phyloP scores from a whole-genome alignment of 2,797 vertebrate species.

The Chromis chromis region DNA sequence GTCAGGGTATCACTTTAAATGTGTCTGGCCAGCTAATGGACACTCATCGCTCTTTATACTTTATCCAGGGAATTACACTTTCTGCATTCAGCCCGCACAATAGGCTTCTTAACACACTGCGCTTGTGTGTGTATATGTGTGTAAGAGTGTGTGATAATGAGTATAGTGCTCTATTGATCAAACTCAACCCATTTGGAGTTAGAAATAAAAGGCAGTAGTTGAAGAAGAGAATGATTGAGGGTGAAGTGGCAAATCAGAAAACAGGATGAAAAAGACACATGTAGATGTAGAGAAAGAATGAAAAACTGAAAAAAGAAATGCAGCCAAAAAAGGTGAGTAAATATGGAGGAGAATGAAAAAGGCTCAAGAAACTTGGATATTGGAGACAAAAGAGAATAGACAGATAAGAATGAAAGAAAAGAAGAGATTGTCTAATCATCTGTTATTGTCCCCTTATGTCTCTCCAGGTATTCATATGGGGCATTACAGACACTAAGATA shows the following conservation, averaged over 20 bases:
- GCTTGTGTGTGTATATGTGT: conserved; percentile 29
- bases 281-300: conserved; percentile 30
- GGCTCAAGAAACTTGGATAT: conserved; percentile 21
- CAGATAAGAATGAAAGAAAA: conserved; percentile 31
- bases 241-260: conserved; percentile 57
- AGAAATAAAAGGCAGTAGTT: conserved; percentile 75
- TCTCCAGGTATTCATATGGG: conserved; percentile 78
- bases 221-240: conserved; percentile 64
- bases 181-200: conserved; percentile 77
- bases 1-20: conserved; percentile 76
- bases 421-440: conserved; percentile 66
- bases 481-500: conserved; percentile 71
- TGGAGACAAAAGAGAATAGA: conserved; percentile 20
- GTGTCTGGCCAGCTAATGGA: conserved; percentile 79
- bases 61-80: conserved; percentile 76
- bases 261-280: conserved; percentile 42
- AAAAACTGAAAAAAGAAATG: conserved; percentile 36
- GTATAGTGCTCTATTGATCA: conserved; percentile 79
- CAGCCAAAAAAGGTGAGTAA: conserved; percentile 36
- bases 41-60: conserved; percentile 78
- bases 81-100: conserved; percentile 78
- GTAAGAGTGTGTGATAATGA: conserved; percentile 73
- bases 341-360: conserved; percentile 21
- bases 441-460: conserved; percentile 64
- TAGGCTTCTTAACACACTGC: conserved; percentile 69